Base-by-base conservation (phyloP, 2,888 invertebrate species). In the Oxystoma pomonae region DNA sequence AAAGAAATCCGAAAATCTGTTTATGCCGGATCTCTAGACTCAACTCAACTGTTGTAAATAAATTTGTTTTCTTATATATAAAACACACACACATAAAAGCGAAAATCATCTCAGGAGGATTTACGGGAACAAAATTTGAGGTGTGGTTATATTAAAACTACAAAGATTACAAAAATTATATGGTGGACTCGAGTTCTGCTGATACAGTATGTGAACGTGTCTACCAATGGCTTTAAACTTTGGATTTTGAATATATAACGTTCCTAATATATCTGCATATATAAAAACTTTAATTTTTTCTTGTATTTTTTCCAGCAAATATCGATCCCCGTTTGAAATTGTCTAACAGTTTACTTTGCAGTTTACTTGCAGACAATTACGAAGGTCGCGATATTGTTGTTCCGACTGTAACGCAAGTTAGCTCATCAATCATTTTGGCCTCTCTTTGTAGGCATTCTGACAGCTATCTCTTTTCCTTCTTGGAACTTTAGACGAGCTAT, bases 381-480 rank as follows among this genome's bases (percentile, higher is more conserved):
- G 35, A 35, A 35, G 35, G 35, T 35, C 35, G 35, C 35, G 35
- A 35, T 35, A 35, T 35, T 35, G 35, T 35, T 35, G 35, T 35
- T 35, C 35, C 35, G 35, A 35, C 35, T 35, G 35, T 35, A 35
- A 35, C 35, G 35, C 35, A 35, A 35, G 5, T 35, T 35, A 7
- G 3, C 5, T 12, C 12, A 3, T 7, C 12, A 3, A 35, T 7
- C 12, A 3, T 7, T 35, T 35, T 35, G 81, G 76, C 80, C 82
- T 76, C 78, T 82, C 82, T 83, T 83, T 83, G 83, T 82, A 78
- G 80, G 80, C 75, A 75, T 74, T 72, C 77, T 83, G 83, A 82
- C 83, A 82, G 83, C 83, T 83, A 76, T 74, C 72, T 72, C 66
- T 70, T 75, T 74, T 35, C 35, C 35, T 35, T 35, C 35, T 35